Conservation (phyloP, 2,113 vertebrate species). For the Pogona vitticeps region DNA sequence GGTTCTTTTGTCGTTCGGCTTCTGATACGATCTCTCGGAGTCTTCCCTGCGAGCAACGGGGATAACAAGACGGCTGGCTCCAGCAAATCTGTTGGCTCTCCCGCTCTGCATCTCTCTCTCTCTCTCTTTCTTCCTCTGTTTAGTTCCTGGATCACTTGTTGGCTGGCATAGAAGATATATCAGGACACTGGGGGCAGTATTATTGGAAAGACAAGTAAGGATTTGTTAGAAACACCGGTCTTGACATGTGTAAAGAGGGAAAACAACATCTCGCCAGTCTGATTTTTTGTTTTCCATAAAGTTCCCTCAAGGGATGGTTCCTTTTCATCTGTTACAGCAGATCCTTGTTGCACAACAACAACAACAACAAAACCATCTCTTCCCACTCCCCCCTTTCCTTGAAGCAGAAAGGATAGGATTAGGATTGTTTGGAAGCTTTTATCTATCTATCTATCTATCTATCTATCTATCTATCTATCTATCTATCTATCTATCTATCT, state of each 20-base stretch:
- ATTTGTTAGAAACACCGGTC: slow-evolving; percentile 58
- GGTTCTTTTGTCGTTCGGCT: slow-evolving; percentile 11
- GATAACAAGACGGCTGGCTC: neutral
- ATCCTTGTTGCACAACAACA: slow-evolving; percentile 20
- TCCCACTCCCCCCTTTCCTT: neutral
- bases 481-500: neutral
- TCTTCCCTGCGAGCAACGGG: slow-evolving; percentile 16
- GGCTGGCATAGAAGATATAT: slow-evolving; percentile 86
- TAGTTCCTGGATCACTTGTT: slow-evolving; percentile 86
- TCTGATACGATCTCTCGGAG: slow-evolving; percentile 27
- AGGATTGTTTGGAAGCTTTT: neutral
- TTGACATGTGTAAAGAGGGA: slow-evolving; percentile 27
- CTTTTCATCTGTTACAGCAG: neutral
- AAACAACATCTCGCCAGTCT: neutral
- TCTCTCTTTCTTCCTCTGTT: slow-evolving; percentile 53
- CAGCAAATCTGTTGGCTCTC: slow-evolving; percentile 36
- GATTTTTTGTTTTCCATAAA: slow-evolving; percentile 44
- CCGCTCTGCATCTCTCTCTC: neutral
- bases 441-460: no score
- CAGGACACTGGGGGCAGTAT: slow-evolving; percentile 86
- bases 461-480: no score
- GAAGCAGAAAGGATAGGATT: neutral
- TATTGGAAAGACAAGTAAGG: slow-evolving; percentile 90
- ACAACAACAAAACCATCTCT: no score
- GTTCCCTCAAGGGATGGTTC: slow-evolving; percentile 22